Evolutionary conservation across 2,888 invertebrate genomes (phyloP), one percentile per base, ranked within the genome.

Genomic region (Hoplodrina blanda): DNA sequence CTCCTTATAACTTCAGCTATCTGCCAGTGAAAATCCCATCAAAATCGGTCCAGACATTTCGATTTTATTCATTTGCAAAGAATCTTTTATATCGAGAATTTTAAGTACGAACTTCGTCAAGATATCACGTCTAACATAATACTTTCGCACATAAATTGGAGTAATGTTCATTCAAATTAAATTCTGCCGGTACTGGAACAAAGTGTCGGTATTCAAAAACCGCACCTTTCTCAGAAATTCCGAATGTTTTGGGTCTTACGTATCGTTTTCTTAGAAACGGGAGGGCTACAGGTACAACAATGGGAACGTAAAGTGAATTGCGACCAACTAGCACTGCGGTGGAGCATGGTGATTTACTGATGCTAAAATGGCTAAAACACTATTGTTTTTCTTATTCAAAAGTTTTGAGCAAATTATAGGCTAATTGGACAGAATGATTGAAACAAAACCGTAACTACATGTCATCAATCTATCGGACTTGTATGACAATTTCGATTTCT

Each of bases 221-320:
- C 44, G 50, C 69, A 74, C 62, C 56, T 72, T 84, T 83, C 84
- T 57, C 33, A 79, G 84, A 85, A 84, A 74, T 55, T 50, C 56
- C 62, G 30, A 69, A 81, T 78, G 72, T 81, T 85, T 83, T 72
- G 65, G 74, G 73, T 73, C 54, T 73, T 80, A 73, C 67, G 46
- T 63, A 56, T 73, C 49, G 57, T 53, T 81, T 84, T 84, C 84
- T 80, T 63, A 75, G 84, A 85, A 85, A 67, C 53, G 20, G 56
- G 62, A 72, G 64, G 74, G 53, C 67, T 65, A 70, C 73, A 73
- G 76, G 63, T 61, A 69, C 65, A 83, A 85, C 81, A 84, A 85
- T 85, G 73, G 82, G 62, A 73, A 75, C 68, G 66, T 81, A 71
- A 83, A 76, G 60, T 63, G 63, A 79, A 78, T 69, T 74, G 76